Conservation (phyloP, 2,113 vertebrate species). For the Dendropsophus ebraccatus region DNA sequence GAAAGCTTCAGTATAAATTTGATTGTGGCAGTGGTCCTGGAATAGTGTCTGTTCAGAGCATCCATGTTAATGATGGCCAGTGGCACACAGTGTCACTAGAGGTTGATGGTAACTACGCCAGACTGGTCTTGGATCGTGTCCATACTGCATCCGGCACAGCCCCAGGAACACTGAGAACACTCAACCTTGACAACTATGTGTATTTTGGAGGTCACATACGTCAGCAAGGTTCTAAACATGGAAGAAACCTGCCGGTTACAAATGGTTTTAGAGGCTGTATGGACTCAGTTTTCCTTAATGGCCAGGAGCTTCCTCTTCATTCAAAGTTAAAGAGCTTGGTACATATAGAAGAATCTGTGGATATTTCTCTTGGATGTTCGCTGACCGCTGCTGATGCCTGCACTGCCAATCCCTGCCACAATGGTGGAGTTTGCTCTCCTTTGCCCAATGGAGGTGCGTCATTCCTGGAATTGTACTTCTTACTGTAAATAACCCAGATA, state of each 20-base stretch:
- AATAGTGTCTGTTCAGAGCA: constrained; percentile 92
- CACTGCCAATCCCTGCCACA: constrained; percentile 88
- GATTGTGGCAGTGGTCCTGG: constrained; percentile 96
- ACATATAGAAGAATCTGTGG: constrained; percentile 88
- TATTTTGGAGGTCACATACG: constrained; percentile 91
- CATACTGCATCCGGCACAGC: constrained; percentile 92
- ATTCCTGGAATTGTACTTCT: neutral
- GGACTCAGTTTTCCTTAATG: constrained; percentile 88
- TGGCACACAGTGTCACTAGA: constrained; percentile 92
- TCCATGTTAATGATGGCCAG: constrained; percentile 90
- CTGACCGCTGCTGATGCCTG: constrained; percentile 80
- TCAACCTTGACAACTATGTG: constrained; percentile 90
- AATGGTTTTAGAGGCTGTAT: constrained; percentile 92
- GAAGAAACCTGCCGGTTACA: constrained; percentile 79
- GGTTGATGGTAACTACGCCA: constrained; percentile 92
- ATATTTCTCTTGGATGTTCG: constrained; percentile 85
- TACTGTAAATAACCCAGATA: neutral
- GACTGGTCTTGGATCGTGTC: constrained; percentile 89
- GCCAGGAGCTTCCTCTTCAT: constrained; percentile 88
- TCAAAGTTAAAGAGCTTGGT: constrained; percentile 79
- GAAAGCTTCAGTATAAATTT: constrained; percentile 94
- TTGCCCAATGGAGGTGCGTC: constrained; percentile 84
- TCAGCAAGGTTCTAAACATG: constrained; percentile 76
- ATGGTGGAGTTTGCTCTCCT: constrained; percentile 84
- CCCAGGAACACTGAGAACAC: constrained; percentile 90